Conservation (phyloP, 1,140 invertebrate species). For the Drosophila ironensis region DNA sequence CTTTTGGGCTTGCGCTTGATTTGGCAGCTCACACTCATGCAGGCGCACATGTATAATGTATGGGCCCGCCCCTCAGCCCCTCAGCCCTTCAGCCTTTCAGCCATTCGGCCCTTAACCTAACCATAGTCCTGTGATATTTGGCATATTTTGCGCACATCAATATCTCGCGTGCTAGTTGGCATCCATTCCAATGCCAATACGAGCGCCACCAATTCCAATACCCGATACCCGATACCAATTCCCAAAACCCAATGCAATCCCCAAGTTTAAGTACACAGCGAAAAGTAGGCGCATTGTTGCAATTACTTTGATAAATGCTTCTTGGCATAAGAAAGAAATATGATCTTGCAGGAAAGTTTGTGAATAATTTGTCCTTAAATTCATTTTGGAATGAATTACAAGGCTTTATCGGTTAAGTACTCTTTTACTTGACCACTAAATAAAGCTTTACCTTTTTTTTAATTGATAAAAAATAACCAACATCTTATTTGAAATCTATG, state of each 20-base stretch:
- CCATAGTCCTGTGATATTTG: slow-evolving; percentile 52
- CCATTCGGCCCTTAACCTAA: no score
- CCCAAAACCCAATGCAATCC: background rate
- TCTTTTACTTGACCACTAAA: no score
- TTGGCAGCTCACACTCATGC: slow-evolving; percentile 56
- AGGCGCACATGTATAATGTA: background rate
- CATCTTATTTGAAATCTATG: no score
- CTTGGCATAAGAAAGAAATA: no score
- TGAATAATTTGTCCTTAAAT: no score
- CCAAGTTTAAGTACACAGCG: background rate
- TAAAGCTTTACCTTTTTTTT: no score
- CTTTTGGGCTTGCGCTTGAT: slow-evolving; percentile 79
- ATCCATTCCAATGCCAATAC: slow-evolving; percentile 33
- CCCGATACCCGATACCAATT: slow-evolving; percentile 52
- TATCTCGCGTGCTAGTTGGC: slow-evolving; percentile 77
- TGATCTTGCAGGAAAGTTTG: no score
- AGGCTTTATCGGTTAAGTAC: no score
- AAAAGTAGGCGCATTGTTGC: no score
- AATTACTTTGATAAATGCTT: no score
- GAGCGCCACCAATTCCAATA: background rate
- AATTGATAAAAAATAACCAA: no score
- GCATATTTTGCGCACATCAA: slow-evolving; percentile 76
- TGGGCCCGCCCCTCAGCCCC: background rate
- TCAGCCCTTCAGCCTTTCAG: background rate
- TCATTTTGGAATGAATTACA: no score